phyloP scores from a whole-genome alignment of 2,888 invertebrate genomes.

The Synergus japonicus region DNA sequence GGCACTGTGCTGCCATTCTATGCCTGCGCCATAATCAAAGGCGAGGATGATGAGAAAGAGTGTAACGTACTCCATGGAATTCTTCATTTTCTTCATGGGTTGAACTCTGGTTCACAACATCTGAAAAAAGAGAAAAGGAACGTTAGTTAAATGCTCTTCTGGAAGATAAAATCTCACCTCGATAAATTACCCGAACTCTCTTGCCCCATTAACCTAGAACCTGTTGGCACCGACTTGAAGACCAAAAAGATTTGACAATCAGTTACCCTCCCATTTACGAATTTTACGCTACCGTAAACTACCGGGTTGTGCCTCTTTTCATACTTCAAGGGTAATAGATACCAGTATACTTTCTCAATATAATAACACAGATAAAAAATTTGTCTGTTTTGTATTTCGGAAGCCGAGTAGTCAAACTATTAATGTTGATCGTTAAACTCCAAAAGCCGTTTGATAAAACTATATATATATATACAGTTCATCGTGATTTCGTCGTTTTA shows the following conservation, averaged over 20 bases:
- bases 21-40: constrained; percentile 61
- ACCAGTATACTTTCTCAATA: neutral
- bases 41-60: constrained; percentile 60
- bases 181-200: neutral
- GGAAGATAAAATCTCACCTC: neutral
- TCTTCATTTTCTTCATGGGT: constrained; percentile 65
- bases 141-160: neutral
- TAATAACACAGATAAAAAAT: neutral
- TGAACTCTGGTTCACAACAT: constrained; percentile 56
- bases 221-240: neutral
- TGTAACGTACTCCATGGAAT: constrained; percentile 62
- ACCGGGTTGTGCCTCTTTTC: neutral
- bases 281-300: constrained; percentile 16
- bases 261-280: neutral
- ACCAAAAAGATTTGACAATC: neutral
- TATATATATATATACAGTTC: neutral
- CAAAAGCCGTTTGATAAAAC: neutral
- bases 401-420: neutral
- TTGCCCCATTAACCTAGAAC: neutral
- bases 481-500: neutral
- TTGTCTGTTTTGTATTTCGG: neutral
- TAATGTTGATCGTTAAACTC: neutral
- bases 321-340: neutral
- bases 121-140: constrained; percentile 53
- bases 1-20: constrained; percentile 80